These are phyloP conservation scores for Sinocyclocheilus rhinocerous DNA, from an alignment of 2,113 vertebrate species.

Conservation along the genomic window DNA sequence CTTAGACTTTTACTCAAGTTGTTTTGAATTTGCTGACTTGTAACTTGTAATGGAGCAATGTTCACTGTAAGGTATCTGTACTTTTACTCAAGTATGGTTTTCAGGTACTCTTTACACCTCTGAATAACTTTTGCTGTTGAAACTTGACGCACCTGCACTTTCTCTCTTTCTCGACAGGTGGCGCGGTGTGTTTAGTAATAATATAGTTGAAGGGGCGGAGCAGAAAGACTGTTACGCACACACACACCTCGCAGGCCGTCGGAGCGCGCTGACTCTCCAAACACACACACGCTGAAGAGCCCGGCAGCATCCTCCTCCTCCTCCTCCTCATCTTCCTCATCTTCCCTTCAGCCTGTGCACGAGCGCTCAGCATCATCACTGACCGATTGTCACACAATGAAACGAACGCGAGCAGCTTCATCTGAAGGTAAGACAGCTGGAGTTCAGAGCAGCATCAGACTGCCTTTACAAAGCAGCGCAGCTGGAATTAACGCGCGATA, in stretches of 20 bases:
- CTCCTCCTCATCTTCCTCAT: neutral
- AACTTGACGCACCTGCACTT: neutral
- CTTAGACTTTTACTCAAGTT: too few species aligned
- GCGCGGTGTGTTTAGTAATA: neutral
- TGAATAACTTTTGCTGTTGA: neutral
- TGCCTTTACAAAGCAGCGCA: too few species aligned
- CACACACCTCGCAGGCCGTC: neutral
- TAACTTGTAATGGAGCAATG: too few species aligned
- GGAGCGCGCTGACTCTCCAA: neutral
- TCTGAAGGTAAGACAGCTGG: slow-evolving; percentile 20
- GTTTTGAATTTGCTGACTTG: too few species aligned
- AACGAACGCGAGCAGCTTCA: neutral
- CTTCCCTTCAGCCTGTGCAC: neutral
- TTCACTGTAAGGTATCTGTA: too few species aligned
- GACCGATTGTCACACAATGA: slow-evolving; percentile 3
- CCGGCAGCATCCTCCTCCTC: neutral
- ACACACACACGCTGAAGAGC: neutral
- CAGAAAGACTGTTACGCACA: neutral
- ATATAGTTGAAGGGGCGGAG: slow-evolving; percentile 2
- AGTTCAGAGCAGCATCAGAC: neutral
- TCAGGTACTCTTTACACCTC: too few species aligned
- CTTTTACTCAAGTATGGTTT: too few species aligned
- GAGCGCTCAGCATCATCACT: neutral
- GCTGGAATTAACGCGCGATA: neutral
- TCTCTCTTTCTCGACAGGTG: neutral